Conservation (phyloP, 2,113 vertebrate species). For the Oxyura jamaicensis region DNA sequence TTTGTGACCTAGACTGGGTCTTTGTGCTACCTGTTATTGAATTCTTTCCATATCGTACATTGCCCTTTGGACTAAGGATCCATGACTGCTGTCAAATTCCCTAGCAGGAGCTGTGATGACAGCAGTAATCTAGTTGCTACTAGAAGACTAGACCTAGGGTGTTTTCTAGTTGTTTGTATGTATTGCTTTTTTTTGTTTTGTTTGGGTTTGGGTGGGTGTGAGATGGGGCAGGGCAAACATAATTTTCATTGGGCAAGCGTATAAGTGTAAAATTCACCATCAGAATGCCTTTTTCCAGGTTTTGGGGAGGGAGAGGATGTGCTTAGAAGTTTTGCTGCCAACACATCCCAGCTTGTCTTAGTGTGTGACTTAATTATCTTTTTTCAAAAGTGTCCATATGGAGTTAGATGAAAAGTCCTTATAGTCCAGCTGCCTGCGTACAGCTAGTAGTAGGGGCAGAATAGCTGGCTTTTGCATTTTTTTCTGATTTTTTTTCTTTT, state of each 20-base stretch:
- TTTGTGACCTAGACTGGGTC: background rate
- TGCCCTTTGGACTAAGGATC: background rate
- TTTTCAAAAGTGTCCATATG: background rate
- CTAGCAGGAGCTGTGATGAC: background rate
- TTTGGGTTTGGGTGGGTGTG: background rate
- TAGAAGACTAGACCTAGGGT: background rate
- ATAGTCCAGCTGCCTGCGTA: rapidly evolving
- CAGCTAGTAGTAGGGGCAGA: background rate
- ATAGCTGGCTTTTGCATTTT: background rate
- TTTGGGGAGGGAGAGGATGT: background rate
- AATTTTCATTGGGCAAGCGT: background rate
- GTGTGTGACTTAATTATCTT: background rate
- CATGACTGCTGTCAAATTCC: background rate
- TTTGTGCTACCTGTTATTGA: background rate
- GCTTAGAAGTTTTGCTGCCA: background rate
- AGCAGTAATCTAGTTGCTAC: background rate
- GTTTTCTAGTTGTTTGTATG: background rate
- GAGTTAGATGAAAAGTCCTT: background rate
- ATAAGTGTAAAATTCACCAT: background rate
- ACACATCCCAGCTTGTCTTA: background rate
- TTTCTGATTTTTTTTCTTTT: background rate
- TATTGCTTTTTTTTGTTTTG: background rate
- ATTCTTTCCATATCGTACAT: background rate
- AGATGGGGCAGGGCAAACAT: background rate
- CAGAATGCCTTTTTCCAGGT: background rate